Evolutionary conservation across 2,113 vertebrate species (phyloP).

Genomic region (Myrmecobius fasciatus): DNA sequence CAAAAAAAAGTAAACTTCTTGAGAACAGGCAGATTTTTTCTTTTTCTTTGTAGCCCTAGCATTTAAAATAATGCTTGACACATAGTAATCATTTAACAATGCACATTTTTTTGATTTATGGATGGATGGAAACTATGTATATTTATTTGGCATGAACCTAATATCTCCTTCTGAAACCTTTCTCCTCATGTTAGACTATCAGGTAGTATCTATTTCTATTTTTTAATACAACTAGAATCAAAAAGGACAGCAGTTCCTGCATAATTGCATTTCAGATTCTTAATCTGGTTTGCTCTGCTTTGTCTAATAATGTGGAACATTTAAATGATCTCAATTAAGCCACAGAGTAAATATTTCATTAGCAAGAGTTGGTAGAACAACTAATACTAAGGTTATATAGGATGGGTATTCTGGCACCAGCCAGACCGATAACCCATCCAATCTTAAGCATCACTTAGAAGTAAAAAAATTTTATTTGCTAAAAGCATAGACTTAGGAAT

Average conservation of each 20-base stretch:
- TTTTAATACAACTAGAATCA: background rate
- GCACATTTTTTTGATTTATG: background rate
- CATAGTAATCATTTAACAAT: background rate
- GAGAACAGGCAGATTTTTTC: background rate
- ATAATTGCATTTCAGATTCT: background rate
- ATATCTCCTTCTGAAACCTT: background rate
- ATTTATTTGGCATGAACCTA: background rate
- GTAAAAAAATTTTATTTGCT: background rate
- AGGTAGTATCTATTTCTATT: background rate
- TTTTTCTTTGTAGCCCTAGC: background rate
- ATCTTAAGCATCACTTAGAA: background rate
- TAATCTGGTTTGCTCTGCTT: background rate
- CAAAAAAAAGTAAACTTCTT: too few relatives aligned
- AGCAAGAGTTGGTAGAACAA: background rate
- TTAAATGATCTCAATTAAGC: constrained; percentile 13
- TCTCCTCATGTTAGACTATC: background rate
- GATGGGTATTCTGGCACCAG: background rate
- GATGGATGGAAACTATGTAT: background rate
- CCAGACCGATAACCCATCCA: background rate
- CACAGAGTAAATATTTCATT: constrained; percentile 15
- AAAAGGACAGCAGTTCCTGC: background rate
- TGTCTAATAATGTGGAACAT: constrained; percentile 4
- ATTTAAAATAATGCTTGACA: background rate
- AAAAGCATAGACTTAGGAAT: background rate
- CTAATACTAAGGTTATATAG: background rate